Percentiles rank a stretch among this genome's conserved stretches.
phyloP scores from a whole-genome alignment of 2,888 invertebrate species.

The Trichogramma dendrolimi region DNA sequence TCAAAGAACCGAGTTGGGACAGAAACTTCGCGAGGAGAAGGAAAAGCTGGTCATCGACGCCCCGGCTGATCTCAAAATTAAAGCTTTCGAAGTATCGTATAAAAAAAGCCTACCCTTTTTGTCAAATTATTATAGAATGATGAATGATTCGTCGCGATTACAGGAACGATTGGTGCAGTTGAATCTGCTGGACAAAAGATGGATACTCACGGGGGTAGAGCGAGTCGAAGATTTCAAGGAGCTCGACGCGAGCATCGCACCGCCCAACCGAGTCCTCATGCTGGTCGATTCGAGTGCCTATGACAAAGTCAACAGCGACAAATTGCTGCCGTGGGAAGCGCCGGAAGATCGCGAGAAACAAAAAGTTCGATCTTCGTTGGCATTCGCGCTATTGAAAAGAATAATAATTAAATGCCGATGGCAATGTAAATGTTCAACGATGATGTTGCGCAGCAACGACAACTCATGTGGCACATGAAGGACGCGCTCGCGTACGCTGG shows the following conservation, averaged over 20 bases:
- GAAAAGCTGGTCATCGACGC: conserved; percentile 29
- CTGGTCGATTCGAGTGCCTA: too few species aligned
- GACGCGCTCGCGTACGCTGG: conserved; percentile 38
- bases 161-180: conserved; percentile 52
- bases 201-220: conserved; percentile 61
- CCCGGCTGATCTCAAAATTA: conserved; percentile 34
- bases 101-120: not conserved
- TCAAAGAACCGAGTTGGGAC: conserved; percentile 40
- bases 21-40: conserved; percentile 33
- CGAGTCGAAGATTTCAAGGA: conserved; percentile 59
- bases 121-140: conserved; percentile 32
- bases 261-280: conserved; percentile 54
- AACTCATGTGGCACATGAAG: conserved; percentile 19
- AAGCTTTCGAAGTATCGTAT: conserved; percentile 39
- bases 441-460: too few species aligned
- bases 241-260: conserved; percentile 59
- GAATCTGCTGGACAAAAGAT: conserved; percentile 61
- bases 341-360: too few species aligned
- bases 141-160: too few species aligned
- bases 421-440: too few species aligned
- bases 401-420: too few species aligned
- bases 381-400: too few species aligned
- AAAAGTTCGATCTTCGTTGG: too few species aligned
- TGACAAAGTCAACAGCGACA: too few species aligned
- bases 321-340: too few species aligned